These are phyloP conservation scores for Neopelma chrysocephalum DNA, from an alignment of 2,797 vertebrate genomes.

Conservation along the genomic window DNA sequence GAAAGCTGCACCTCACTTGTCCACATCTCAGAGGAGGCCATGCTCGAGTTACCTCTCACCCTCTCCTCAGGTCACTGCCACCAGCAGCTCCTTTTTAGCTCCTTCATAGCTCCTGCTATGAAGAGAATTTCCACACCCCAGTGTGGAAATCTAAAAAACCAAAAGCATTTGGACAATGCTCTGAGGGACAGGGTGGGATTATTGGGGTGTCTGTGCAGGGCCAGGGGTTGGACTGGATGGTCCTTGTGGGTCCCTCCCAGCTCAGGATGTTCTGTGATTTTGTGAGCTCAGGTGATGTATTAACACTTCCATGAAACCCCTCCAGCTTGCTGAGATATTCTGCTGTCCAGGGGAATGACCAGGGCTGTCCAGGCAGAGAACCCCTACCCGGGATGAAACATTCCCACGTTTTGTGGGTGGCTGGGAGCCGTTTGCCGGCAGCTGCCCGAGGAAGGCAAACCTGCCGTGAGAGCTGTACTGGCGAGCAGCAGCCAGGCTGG, in stretches of 20 bases:
- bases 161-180: background rate
- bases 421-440: background rate
- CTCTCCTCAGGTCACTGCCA: background rate
- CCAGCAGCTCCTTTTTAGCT: background rate
- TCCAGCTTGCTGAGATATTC: background rate
- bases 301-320: background rate
- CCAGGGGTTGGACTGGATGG: background rate
- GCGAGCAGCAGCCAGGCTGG: conserved; percentile 34
- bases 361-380: background rate
- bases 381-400: background rate
- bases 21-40: background rate
- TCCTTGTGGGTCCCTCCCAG: background rate
- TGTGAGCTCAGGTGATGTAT: background rate
- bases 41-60: background rate
- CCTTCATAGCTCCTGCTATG: background rate
- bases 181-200: background rate
- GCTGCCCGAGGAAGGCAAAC: background rate
- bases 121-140: background rate
- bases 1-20: background rate
- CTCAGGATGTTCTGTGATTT: background rate
- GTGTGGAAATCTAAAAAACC: background rate
- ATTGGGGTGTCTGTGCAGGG: background rate
- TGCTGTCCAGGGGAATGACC: background rate
- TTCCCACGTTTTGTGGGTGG: fast-evolving
- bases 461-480: background rate